These are phyloP conservation scores for Chrysopa pallens DNA, from an alignment of 1,140 invertebrate species.

Conservation along the genomic window DNA sequence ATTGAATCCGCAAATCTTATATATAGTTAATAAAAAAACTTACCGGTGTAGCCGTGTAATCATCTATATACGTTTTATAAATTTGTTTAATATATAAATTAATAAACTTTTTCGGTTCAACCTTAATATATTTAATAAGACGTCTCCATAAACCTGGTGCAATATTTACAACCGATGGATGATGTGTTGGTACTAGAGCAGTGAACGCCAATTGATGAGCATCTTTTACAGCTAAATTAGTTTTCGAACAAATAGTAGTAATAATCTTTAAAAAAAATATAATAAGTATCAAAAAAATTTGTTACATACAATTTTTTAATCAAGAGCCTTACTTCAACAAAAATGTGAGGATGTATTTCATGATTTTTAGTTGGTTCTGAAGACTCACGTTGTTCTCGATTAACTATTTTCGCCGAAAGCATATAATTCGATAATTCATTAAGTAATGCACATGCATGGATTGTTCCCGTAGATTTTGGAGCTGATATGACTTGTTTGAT, in stretches of 20 bases:
- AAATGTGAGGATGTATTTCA: background rate
- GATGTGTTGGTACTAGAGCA: constrained; percentile 43
- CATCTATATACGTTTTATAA: constrained; percentile 35
- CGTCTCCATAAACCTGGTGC: constrained; percentile 39
- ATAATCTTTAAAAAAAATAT: constrained; percentile 22
- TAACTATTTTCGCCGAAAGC: constrained; percentile 29
- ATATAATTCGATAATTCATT: constrained; percentile 37
- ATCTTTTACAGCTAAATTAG: constrained; percentile 26
- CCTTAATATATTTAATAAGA: constrained; percentile 32
- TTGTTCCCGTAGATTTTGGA: constrained; percentile 17
- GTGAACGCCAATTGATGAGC: constrained; percentile 34
- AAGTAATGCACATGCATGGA: constrained; percentile 32
- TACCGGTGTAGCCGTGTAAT: constrained; percentile 33
- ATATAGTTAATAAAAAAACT: constrained; percentile 9
- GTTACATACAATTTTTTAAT: background rate
- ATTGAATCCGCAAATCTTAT: too few species aligned
- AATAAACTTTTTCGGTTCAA: constrained; percentile 35
- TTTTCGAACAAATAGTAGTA: constrained; percentile 28
- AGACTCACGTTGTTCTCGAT: background rate
- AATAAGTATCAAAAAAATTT: constrained; percentile 1
- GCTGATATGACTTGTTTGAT: constrained; percentile 16
- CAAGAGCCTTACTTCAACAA: background rate
- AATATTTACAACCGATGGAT: constrained; percentile 37
- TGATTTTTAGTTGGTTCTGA: constrained; percentile 1
- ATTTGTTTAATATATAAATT: constrained; percentile 31